A percentile compares a stretch with the other conserved stretches of the same genome.
phyloP scores from a whole-genome alignment of 2,113 vertebrate genomes.

The Spilogale gracilis region DNA sequence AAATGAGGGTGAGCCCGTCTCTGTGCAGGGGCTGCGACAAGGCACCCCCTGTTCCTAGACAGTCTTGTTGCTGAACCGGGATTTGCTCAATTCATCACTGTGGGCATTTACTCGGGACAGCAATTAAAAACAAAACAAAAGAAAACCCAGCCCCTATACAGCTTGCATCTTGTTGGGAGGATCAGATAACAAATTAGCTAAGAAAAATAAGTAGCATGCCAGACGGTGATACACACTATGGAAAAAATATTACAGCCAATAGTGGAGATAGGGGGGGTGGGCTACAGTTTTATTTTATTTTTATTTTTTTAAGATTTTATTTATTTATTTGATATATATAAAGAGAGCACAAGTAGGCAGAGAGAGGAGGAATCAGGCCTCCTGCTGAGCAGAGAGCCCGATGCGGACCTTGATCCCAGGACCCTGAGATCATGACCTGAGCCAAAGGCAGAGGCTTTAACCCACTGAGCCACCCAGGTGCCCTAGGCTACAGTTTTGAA shows the following conservation, averaged over 20 bases:
- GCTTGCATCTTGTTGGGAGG: background rate
- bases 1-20: too few species aligned
- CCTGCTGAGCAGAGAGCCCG: too few species aligned
- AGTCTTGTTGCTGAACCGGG: too few species aligned
- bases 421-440: too few species aligned
- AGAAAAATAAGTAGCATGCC: background rate
- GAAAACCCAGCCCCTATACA: background rate
- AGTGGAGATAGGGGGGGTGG: background rate
- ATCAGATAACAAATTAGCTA: background rate
- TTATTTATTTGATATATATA: too few species aligned
- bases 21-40: background rate
- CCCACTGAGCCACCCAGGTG: too few species aligned
- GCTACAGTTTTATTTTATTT: background rate
- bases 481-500: background rate
- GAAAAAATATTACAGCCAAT: background rate
- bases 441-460: too few species aligned
- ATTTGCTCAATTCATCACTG: rapidly evolving
- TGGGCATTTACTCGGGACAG: rapidly evolving
- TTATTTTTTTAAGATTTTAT: too few species aligned
- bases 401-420: too few species aligned
- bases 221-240: background rate
- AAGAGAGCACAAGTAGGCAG: too few species aligned
- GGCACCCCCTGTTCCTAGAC: background rate
- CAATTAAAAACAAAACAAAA: too few species aligned
- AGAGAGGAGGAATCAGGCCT: too few species aligned